Evolutionary conservation across 1,140 invertebrate genomes (phyloP), one percentile per base, ranked within the genome.

Genomic region (Zaprionus nigranus): DNA sequence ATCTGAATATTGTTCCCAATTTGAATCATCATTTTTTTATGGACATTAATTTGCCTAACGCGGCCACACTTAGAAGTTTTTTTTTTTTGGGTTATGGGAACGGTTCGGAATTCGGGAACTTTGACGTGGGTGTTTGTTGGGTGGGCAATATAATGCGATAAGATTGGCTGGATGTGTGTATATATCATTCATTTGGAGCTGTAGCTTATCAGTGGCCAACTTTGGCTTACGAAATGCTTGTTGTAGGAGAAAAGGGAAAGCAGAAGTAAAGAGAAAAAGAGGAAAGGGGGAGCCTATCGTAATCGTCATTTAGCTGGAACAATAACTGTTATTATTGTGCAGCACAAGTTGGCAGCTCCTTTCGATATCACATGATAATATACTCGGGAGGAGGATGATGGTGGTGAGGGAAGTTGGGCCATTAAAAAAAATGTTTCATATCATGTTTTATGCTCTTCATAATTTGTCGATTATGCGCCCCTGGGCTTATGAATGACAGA

Each of bases 381-480:
- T 54, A 11, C 30, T 11, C 9, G 0, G 2, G n/a, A 7, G 5
- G 36, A 40, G 5, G n/a, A 3, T 6, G 3, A 7, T 7, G 46
- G 9, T 7, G 46, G 9, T 22, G 46, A 20, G 46, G 46, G 20
- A 11, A 22, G 11, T 69, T n/a, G 38, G 11, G 62, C 17, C 9
- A 59, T 56, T 68, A 53, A 71, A 58, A 38, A 38, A 34, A n/a
- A 17, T 17, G 63, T 81, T 81, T 81, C 65, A 67, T 74, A 66
- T 51, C 46, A 57, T 56, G 73, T 70, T 84, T 81, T 84, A 85
- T 78, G 78, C 9, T 64, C 59, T 60, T 78, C 70, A 85, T 81
- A 84, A 84, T 85, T 85, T 85, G 78, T 75, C 56, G 81, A 77
- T 79, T 79, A 54, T 79, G 53, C 26, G 75, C 56, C 46, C n/a